Conservation (phyloP, 2,888 invertebrate species). For the Himalopsyche japonica region DNA sequence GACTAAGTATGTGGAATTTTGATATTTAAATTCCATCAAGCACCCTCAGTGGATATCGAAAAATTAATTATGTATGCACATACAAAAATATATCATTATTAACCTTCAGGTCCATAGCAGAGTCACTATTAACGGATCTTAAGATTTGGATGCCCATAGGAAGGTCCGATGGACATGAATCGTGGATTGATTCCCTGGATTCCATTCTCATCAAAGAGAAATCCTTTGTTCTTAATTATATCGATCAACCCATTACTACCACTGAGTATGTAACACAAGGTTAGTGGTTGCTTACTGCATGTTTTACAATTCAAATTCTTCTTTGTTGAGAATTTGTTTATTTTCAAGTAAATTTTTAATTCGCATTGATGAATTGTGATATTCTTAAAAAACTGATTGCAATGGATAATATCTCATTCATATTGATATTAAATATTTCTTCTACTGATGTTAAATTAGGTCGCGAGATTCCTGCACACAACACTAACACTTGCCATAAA, state of each 20-base stretch:
- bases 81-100: neutral
- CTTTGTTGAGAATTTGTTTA: no score
- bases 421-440: no score
- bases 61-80: no score
- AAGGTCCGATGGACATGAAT: slow-evolving; percentile 43
- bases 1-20: no score
- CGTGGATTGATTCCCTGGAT: slow-evolving; percentile 48
- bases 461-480: slow-evolving; percentile 46
- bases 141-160: slow-evolving; percentile 53
- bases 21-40: no score
- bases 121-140: slow-evolving; percentile 45
- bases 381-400: no score
- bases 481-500: slow-evolving; percentile 48
- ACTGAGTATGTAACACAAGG: neutral
- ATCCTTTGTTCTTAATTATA: slow-evolving; percentile 44
- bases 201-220: slow-evolving; percentile 46
- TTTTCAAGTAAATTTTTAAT: no score
- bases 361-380: no score
- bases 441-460: slow-evolving; percentile 44
- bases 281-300: neutral
- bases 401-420: no score
- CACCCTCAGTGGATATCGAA: no score
- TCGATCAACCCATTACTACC: slow-evolving; percentile 26
- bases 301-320: no score
- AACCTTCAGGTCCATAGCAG: slow-evolving; percentile 31